These are phyloP conservation scores for Drosophila anomalata DNA, from an alignment of 2,888 invertebrate species.

Conservation along the genomic window DNA sequence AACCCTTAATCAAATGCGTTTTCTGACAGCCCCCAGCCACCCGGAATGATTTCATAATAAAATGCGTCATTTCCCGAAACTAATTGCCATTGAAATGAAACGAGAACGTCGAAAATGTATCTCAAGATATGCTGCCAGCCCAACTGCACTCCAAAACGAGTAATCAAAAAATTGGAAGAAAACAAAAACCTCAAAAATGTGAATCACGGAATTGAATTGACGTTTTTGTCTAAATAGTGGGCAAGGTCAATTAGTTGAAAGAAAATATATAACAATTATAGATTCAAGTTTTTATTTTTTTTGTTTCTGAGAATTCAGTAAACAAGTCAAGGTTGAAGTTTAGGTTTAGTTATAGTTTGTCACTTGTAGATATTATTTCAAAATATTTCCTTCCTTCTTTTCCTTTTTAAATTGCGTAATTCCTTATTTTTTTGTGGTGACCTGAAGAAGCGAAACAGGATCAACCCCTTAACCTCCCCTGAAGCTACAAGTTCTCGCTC, in stretches of 20 bases:
- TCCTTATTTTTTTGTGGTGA: slow-evolving; percentile 14
- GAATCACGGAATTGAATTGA: slow-evolving; percentile 62
- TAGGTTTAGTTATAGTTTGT: too few relatives aligned
- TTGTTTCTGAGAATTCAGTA: neutral
- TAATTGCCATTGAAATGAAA: slow-evolving; percentile 58
- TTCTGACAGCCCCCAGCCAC: neutral
- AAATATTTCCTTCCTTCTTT: neutral
- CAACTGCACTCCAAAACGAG: slow-evolving; percentile 31
- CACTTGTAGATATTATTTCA: too few relatives aligned
- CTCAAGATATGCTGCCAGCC: slow-evolving; percentile 23
- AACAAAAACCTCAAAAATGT: slow-evolving; percentile 34
- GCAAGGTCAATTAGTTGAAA: slow-evolving; percentile 76
- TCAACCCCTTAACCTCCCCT: slow-evolving; percentile 26
- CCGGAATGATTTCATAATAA: slow-evolving; percentile 43
- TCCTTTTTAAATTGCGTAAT: slow-evolving; percentile 54
- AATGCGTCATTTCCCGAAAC: slow-evolving; percentile 58
- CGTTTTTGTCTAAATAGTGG: slow-evolving; percentile 67
- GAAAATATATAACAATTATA: slow-evolving; percentile 65
- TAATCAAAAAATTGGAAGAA: neutral
- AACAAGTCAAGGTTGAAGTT: neutral
- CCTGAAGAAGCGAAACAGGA: slow-evolving; percentile 5
- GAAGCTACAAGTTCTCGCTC: slow-evolving; percentile 12
- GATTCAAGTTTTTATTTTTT: slow-evolving; percentile 38
- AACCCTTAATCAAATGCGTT: slow-evolving; percentile 9
- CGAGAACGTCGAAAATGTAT: slow-evolving; percentile 13